Evolutionary conservation across 2,113 vertebrate species (phyloP), one percentile per base, ranked within the genome.

Genomic region (Aramus guarauna): DNA sequence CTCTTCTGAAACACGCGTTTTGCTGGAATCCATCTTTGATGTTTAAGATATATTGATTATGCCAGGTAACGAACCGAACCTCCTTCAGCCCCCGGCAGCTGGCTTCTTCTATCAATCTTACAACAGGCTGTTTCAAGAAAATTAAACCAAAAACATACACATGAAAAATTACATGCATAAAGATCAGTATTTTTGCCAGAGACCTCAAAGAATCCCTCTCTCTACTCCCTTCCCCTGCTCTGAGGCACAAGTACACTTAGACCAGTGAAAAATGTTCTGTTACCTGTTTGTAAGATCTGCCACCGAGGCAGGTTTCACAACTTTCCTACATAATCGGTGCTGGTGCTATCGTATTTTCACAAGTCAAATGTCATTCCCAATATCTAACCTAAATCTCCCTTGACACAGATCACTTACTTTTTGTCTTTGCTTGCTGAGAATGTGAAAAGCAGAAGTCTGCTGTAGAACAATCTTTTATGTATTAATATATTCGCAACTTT

Each of bases 31-130:
- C 99, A 79, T 99, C 99, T 56, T 97, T 98, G 97, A 99, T 98
- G 97, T 99, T 99, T 80, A 99, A 98, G 95, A 99, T 99, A 71
- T 99, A 99, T 96, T 99, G 99, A 96, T 99, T 99, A 96, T 99
- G 99, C 98, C 99, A 99, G 72, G 99, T 99, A 73, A 99, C 98
- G 91, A 99, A 99, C 7, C 99, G 99, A 41, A 99, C 99, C 96
- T 99, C 99, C 92, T 99, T 99, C 90, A 99, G 98, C 41, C 99
- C 99, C 37, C 99, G 98, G 41, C 98, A 98, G 60, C 98, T 99
- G 20, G 99, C 99, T 97, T 99, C 99, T 97, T 99, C 99, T 48
- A 99, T 99, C 95, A 99, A 85, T 92, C 99, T 98, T 58, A 99
- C 98, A 89, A 99, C 99, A 16, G 99, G 99, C 99, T 99, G 96